These are phyloP conservation scores for Riptortus pedestris DNA, from an alignment of 1,140 invertebrate species.

Conservation along the genomic window DNA sequence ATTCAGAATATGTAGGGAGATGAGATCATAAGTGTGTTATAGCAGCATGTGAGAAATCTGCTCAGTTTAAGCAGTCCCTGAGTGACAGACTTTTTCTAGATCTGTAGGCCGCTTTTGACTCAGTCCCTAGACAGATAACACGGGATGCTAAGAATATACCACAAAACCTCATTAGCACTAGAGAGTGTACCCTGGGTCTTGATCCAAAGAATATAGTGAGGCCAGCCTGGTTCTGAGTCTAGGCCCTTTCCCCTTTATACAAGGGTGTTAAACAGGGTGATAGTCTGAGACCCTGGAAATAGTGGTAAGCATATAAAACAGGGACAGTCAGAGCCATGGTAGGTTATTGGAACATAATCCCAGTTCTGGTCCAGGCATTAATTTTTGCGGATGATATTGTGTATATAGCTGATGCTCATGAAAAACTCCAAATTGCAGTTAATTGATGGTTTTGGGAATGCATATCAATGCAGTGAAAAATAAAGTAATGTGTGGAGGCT, in stretches of 20 bases:
- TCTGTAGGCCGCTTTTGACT: not conserved
- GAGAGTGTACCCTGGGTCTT: not conserved
- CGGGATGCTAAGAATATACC: not conserved
- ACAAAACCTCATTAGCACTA: not conserved
- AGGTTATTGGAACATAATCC: not conserved
- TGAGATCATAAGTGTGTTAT: too few relatives aligned
- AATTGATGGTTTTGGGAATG: not conserved
- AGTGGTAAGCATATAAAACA: not conserved
- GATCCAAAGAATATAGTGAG: not conserved
- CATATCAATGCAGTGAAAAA: not conserved
- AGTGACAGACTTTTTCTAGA: too few relatives aligned
- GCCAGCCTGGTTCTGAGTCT: not conserved
- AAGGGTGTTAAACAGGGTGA: not conserved
- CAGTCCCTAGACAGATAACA: not conserved
- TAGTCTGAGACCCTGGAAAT: not conserved
- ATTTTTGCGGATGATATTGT: not conserved
- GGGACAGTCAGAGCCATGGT: not conserved
- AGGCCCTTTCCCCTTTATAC: not conserved
- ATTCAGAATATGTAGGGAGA: too few relatives aligned
- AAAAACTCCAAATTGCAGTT: not conserved
- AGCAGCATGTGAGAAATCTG: too few relatives aligned
- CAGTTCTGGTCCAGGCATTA: not conserved
- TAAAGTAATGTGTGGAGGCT: not conserved
- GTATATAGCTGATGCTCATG: not conserved
- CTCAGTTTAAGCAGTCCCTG: too few relatives aligned